These are phyloP conservation scores for Crotalus horridus DNA, from an alignment of 2,113 vertebrate genomes.

Conservation along the genomic window DNA sequence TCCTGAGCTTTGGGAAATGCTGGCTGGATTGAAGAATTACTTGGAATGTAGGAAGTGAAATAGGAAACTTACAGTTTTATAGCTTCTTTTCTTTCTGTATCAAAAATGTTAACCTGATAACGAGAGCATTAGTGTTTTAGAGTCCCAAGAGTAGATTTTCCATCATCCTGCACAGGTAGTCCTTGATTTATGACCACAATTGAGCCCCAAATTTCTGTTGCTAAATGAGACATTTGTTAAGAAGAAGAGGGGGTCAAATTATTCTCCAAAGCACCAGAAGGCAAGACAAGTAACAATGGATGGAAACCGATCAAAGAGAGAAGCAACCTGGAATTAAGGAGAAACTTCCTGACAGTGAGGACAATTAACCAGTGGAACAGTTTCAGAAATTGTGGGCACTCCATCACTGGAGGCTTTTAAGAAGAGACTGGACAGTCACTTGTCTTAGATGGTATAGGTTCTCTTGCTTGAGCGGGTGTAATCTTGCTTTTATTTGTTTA, in stretches of 20 bases:
- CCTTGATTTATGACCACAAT: neutral
- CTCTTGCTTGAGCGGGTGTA: neutral
- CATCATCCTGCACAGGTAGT: neutral
- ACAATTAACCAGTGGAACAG: too few species aligned
- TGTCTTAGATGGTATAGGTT: too few species aligned
- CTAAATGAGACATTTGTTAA: neutral
- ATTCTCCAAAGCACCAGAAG: too few species aligned
- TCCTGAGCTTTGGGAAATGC: neutral
- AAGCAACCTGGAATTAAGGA: too few species aligned
- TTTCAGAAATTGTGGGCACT: too few species aligned
- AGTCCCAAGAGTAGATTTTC: neutral
- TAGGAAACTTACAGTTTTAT: neutral
- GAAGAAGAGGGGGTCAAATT: too few species aligned
- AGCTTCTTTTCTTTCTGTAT: neutral
- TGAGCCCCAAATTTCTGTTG: neutral
- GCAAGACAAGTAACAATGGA: too few species aligned
- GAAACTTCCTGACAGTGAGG: too few species aligned
- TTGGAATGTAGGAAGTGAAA: neutral
- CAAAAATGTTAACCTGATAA: neutral
- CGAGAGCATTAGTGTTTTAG: neutral
- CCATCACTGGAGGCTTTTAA: too few species aligned
- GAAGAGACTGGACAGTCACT: too few species aligned
- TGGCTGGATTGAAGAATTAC: neutral
- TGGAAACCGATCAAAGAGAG: too few species aligned
- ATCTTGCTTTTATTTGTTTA: neutral